Percentiles rank a stretch among this genome's conserved stretches.
Evolutionary conservation across 1,140 invertebrate species (phyloP).

Genomic region (Trichoplusia ni): DNA sequence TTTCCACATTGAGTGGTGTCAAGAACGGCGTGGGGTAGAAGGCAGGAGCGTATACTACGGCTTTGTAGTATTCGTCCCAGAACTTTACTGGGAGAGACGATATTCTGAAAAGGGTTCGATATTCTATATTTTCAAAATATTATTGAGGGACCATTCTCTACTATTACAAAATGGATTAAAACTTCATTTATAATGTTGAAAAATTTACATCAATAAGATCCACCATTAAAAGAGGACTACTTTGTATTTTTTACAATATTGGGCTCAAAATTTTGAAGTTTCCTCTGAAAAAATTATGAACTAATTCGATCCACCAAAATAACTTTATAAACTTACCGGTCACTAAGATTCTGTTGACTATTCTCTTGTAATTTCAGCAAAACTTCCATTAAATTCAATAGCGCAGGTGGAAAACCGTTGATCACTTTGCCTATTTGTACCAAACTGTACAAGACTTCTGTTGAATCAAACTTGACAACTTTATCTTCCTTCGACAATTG

Average conservation of each 20-base stretch:
- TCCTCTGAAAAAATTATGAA: too few relatives aligned
- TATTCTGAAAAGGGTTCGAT: slow-evolving; percentile 66
- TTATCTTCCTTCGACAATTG: slow-evolving; percentile 5
- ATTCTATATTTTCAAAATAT: too few relatives aligned
- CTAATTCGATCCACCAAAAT: too few relatives aligned
- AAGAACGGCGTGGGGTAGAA: slow-evolving; percentile 64
- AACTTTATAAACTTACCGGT: slow-evolving; percentile 48
- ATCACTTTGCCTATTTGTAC: slow-evolving; percentile 46
- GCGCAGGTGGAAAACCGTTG: slow-evolving; percentile 54
- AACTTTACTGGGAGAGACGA: slow-evolving; percentile 60
- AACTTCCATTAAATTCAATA: slow-evolving; percentile 52
- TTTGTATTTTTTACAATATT: too few relatives aligned
- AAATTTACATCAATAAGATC: too few relatives aligned
- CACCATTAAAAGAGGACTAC: too few relatives aligned
- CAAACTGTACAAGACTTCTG: slow-evolving; percentile 48
- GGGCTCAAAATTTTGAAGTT: too few relatives aligned
- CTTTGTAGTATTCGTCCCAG: slow-evolving; percentile 66
- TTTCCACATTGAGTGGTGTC: slow-evolving; percentile 24
- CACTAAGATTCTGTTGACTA: slow-evolving; percentile 30
- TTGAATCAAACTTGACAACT: slow-evolving; percentile 23
- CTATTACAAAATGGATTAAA: too few relatives aligned
- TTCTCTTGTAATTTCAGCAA: slow-evolving; percentile 42
- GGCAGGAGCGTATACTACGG: slow-evolving; percentile 55
- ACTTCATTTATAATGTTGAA: too few relatives aligned
- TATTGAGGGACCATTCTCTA: too few relatives aligned